phyloP scores from a whole-genome alignment of 2,797 vertebrate genomes.

The Chelidonichthys spinosus region DNA sequence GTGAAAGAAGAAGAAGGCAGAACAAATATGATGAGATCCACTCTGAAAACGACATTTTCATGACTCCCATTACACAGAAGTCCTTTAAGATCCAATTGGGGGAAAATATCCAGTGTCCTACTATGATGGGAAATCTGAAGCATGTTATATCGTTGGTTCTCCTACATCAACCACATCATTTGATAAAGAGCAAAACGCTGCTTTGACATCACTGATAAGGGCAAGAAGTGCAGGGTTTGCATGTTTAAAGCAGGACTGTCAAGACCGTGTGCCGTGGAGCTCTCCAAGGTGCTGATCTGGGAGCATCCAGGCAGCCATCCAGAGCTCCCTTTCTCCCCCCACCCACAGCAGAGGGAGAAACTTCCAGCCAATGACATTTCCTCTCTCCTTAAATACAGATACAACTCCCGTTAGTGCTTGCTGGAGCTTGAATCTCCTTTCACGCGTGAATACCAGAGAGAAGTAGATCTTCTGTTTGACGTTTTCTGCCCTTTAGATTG shows the following conservation, averaged over 20 bases:
- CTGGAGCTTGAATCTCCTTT: background rate
- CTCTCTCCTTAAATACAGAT: background rate
- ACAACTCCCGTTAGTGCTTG: background rate
- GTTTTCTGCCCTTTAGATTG: background rate
- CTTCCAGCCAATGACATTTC: background rate
- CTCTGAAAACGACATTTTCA: no score
- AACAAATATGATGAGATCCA: no score
- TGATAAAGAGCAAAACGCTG: background rate
- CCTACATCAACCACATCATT: background rate
- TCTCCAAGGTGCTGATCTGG: constrained; percentile 10
- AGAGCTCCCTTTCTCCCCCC: background rate
- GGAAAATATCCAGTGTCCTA: no score
- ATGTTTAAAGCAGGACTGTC: no score
- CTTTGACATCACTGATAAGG: background rate
- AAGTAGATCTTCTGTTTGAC: background rate
- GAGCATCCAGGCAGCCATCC: background rate
- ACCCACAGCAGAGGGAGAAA: background rate
- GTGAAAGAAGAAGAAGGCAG: constrained; percentile 6
- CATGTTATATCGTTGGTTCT: no score
- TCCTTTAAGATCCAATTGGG: no score
- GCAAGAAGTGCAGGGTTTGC: no score
- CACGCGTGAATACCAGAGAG: background rate
- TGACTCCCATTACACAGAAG: no score
- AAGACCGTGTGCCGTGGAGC: background rate
- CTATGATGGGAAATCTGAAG: no score